These are phyloP conservation scores for Lepidurus couesii DNA, from an alignment of 1,140 invertebrate genomes.

Conservation along the genomic window DNA sequence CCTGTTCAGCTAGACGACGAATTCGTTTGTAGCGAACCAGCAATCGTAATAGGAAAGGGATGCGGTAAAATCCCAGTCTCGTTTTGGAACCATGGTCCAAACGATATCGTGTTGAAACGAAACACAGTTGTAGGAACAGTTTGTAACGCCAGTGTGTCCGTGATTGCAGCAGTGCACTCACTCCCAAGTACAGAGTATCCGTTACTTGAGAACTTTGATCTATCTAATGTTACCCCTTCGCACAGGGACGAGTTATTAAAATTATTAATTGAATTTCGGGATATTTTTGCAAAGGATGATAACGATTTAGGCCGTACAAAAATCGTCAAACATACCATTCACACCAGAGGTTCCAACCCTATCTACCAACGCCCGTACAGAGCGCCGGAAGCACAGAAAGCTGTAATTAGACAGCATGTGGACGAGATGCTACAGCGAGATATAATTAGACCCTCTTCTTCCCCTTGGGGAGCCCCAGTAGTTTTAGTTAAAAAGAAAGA, in stretches of 20 bases:
- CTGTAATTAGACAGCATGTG: background rate
- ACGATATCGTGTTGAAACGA: background rate
- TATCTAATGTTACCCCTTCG: background rate
- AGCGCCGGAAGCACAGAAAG: background rate
- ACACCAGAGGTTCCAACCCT: background rate
- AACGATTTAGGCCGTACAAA: background rate
- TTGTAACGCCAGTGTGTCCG: background rate
- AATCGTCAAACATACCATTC: background rate
- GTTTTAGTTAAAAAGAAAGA: conserved; percentile 26
- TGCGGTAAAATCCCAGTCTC: background rate
- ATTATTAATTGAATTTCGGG: background rate
- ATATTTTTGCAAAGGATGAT: background rate
- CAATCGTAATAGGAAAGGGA: background rate
- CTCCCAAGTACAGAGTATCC: background rate
- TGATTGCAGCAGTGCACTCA: background rate
- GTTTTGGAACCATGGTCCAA: too few relatives aligned
- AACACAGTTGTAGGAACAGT: background rate
- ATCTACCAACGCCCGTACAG: background rate
- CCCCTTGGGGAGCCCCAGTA: background rate
- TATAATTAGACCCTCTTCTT: background rate
- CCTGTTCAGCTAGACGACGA: background rate
- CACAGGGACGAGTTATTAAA: background rate
- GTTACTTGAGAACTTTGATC: background rate
- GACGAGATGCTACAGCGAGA: conserved; percentile 33
- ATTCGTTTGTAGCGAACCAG: background rate